Percentiles rank a stretch among this genome's conserved stretches.
phyloP scores from a whole-genome alignment of 2,797 vertebrate species.

The Xenopus petersii region DNA sequence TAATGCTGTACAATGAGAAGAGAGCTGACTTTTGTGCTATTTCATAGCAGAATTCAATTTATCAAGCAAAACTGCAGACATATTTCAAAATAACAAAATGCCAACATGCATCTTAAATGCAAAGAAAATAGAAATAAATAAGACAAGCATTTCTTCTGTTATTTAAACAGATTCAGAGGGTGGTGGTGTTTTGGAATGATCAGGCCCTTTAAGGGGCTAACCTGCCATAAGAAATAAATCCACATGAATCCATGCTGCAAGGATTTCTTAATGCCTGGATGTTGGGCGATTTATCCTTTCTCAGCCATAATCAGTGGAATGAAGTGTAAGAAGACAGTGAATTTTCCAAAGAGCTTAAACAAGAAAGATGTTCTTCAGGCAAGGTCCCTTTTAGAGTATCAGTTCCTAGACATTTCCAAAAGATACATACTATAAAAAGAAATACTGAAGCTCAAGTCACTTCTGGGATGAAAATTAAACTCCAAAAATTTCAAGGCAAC shows the following conservation, averaged over 20 bases:
- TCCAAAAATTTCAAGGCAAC: neutral
- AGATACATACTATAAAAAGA: slow-evolving; percentile 16
- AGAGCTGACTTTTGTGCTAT: slow-evolving; percentile 22
- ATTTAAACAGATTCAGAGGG: neutral
- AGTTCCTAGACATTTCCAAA: slow-evolving; percentile 21
- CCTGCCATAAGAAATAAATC: too few species aligned
- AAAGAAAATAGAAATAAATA: slow-evolving; percentile 4
- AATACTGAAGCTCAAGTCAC: slow-evolving; percentile 8
- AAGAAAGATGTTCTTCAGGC: neutral
- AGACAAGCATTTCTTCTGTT: neutral
- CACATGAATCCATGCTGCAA: too few species aligned
- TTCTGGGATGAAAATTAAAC: neutral
- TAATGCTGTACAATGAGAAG: slow-evolving; percentile 22
- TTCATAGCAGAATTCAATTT: slow-evolving; percentile 21
- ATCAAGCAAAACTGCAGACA: neutral
- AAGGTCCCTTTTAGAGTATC: neutral
- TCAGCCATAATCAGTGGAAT: neutral
- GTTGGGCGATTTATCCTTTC: too few species aligned
- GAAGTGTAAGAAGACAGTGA: neutral
- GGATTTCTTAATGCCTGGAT: too few species aligned
- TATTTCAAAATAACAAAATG: neutral
- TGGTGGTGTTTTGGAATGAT: slow-evolving; percentile 3
- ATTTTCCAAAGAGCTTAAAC: neutral
- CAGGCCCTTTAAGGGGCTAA: too few species aligned
- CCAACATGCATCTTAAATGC: neutral